These are phyloP conservation scores for Sebastes flavidus DNA, from an alignment of 2,797 vertebrate genomes.

Conservation along the genomic window DNA sequence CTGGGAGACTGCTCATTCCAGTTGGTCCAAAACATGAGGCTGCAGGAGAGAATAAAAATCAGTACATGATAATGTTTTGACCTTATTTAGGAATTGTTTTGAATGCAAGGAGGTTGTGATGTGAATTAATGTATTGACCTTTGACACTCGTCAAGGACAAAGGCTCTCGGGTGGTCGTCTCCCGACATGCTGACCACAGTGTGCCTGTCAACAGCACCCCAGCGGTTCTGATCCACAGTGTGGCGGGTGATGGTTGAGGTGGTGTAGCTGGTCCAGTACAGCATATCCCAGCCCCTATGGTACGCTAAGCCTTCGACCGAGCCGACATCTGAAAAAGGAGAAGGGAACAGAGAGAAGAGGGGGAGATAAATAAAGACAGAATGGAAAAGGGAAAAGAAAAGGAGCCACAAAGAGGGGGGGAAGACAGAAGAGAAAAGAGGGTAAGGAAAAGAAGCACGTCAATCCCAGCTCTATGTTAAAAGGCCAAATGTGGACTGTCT, in stretches of 20 bases:
- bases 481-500: slow-evolving; percentile 49
- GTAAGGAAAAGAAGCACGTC: slow-evolving; percentile 42
- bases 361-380: background rate
- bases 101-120: background rate
- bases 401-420: background rate
- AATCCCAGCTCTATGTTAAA: slow-evolving; percentile 53
- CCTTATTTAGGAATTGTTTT: background rate
- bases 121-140: slow-evolving; percentile 80
- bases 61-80: background rate
- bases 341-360: slow-evolving; percentile 16
- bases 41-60: slow-evolving; percentile 53
- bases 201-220: slow-evolving; percentile 91
- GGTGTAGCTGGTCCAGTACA: slow-evolving; percentile 98
- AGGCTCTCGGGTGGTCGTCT: slow-evolving; percentile 96
- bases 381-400: background rate
- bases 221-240: slow-evolving; percentile 91
- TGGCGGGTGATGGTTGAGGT: slow-evolving; percentile 96
- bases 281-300: slow-evolving; percentile 94
- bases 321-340: slow-evolving; percentile 87
- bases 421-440: background rate
- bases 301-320: slow-evolving; percentile 97
- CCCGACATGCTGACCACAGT: slow-evolving; percentile 98
- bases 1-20: slow-evolving; percentile 98
- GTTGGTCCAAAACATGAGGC: slow-evolving; percentile 99
- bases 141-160: slow-evolving; percentile 96